phyloP scores from a whole-genome alignment of 2,888 invertebrate genomes.

The Diplazon laetatorius region DNA sequence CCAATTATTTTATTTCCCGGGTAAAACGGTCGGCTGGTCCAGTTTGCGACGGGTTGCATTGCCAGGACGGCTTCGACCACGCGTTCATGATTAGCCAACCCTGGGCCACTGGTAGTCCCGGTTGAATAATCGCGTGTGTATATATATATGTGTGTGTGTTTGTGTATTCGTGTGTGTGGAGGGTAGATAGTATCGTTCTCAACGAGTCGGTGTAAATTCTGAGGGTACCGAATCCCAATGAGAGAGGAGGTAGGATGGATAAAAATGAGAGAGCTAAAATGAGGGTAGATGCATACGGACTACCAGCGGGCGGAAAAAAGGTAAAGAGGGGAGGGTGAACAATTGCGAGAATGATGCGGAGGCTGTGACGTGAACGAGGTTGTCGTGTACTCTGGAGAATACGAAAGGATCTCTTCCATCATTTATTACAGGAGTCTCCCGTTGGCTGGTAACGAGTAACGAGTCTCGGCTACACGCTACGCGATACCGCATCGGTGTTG shows the following conservation, averaged over 20 bases:
- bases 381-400: slow-evolving; percentile 19
- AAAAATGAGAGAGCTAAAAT: slow-evolving; percentile 34
- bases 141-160: background rate
- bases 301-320: slow-evolving; percentile 29
- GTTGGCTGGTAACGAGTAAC: slow-evolving; percentile 19
- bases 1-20: slow-evolving; percentile 52
- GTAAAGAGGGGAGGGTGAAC: slow-evolving; percentile 17
- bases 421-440: slow-evolving; percentile 45
- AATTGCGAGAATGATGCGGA: slow-evolving; percentile 24
- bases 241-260: slow-evolving; percentile 18
- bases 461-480: slow-evolving; percentile 51
- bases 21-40: slow-evolving; percentile 30
- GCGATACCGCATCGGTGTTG: slow-evolving; percentile 50
- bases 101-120: slow-evolving; percentile 22
- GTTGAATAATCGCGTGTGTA: slow-evolving; percentile 39
- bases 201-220: slow-evolving; percentile 26
- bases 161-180: background rate
- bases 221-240: slow-evolving; percentile 39
- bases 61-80: slow-evolving; percentile 28
- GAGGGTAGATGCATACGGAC: slow-evolving; percentile 15
- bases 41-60: slow-evolving; percentile 23
- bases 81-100: slow-evolving; percentile 46
- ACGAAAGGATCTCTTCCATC: slow-evolving; percentile 44
- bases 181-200: slow-evolving; percentile 18
- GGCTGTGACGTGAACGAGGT: slow-evolving; percentile 32